Percentiles rank a stretch among this genome's conserved stretches.
These are phyloP conservation scores for Alligator sinensis DNA, from an alignment of 2,113 vertebrate genomes.

Conservation along the genomic window DNA sequence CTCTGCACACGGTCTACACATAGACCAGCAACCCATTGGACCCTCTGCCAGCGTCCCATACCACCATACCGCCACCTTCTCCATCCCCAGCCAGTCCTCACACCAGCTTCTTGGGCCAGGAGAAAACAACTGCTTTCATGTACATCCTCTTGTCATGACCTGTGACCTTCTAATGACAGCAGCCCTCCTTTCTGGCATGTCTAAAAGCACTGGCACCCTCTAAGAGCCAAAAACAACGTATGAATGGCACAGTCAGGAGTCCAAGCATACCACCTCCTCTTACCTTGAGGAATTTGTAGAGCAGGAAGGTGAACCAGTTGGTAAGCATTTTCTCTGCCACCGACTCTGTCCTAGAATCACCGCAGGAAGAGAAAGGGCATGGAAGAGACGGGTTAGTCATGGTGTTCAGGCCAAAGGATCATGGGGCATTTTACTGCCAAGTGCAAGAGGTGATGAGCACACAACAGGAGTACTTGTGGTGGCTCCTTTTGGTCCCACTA, in stretches of 20 bases:
- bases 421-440: not conserved
- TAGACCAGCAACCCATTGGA: not conserved
- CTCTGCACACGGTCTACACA: not conserved
- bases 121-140: not conserved
- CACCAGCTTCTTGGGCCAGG: not conserved
- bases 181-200: not conserved
- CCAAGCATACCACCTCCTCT: not conserved
- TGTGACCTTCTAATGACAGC: not conserved
- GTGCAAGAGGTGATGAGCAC: not conserved
- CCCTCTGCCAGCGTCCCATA: not conserved
- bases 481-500: not conserved
- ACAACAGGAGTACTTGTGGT: not conserved
- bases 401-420: not conserved
- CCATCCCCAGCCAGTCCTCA: not conserved
- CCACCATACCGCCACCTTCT: not conserved
- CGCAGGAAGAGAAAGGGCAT: slow-evolving; percentile 8
- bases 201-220: not conserved
- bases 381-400: not conserved
- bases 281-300: slow-evolving; percentile 94
- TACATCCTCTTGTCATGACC: not conserved
- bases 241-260: not conserved
- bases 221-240: not conserved
- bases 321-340: slow-evolving; percentile 93
- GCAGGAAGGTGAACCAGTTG: slow-evolving; percentile 92
- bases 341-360: slow-evolving; percentile 86